A percentile compares a stretch with the other conserved stretches of the same genome.
Conservation (phyloP, 2,888 invertebrate species). For the Lordiphosa fenestrarum region DNA sequence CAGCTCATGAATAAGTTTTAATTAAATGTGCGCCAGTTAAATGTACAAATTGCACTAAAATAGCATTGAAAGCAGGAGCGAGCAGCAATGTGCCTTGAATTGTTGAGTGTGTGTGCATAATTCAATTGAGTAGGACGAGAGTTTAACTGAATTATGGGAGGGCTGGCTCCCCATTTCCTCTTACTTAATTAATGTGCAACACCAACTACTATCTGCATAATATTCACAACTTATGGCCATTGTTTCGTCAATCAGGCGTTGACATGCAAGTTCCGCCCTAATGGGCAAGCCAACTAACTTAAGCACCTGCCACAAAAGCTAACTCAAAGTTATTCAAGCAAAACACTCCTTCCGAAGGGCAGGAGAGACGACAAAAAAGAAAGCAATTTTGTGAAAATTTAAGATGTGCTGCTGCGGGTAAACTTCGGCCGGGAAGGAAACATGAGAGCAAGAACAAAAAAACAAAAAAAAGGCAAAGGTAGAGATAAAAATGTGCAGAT, state of each 20-base stretch:
- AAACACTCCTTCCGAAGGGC: conserved; percentile 15
- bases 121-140: conserved; percentile 1
- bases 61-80: conserved; percentile 29
- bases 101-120: not conserved
- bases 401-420: conserved; percentile 43
- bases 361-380: conserved; percentile 29
- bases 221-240: conserved; percentile 61
- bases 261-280: conserved; percentile 74
- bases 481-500: conserved; percentile 40
- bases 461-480: conserved; percentile 10
- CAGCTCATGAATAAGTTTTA: conserved; percentile 73
- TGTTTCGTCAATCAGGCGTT: conserved; percentile 76
- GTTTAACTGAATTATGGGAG: too few species aligned
- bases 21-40: conserved; percentile 47
- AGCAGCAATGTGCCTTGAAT: conserved; percentile 9
- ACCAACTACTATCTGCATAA: conserved; percentile 15
- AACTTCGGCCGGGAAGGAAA: conserved; percentile 39
- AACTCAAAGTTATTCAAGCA: conserved; percentile 37
- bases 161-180: too few species aligned
- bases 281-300: conserved; percentile 38
- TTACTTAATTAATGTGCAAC: too few species aligned
- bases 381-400: conserved; percentile 57
- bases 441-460: conserved; percentile 38
- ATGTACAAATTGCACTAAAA: conserved; percentile 26
- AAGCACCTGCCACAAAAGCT: conserved; percentile 30